These are phyloP conservation scores for Brienomyrus longianalis DNA, from an alignment of 2,113 vertebrate species.

Conservation along the genomic window DNA sequence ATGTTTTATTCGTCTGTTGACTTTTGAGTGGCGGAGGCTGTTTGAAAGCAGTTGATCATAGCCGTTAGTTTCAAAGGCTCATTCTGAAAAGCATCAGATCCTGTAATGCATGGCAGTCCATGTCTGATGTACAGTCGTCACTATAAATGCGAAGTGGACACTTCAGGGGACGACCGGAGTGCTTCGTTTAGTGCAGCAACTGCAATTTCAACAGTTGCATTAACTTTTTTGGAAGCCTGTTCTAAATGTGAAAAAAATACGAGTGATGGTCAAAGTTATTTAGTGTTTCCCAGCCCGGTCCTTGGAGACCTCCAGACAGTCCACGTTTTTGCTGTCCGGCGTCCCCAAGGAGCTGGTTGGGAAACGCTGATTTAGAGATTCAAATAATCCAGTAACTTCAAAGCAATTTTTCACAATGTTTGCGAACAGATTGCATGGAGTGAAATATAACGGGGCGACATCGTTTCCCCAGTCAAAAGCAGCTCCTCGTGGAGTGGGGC, in stretches of 20 bases:
- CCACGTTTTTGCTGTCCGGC: background rate
- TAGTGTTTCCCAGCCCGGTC: no score
- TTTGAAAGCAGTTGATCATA: background rate
- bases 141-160: background rate
- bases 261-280: background rate
- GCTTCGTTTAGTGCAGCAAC: background rate
- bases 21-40: background rate
- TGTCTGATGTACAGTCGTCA: background rate
- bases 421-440: background rate
- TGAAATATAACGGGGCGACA: background rate
- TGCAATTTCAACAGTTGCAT: background rate
- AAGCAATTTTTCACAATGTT: background rate
- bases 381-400: background rate
- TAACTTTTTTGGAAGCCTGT: background rate
- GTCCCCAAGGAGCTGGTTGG: background rate
- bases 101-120: background rate
- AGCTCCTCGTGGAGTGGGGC: background rate
- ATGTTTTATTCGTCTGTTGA: constrained; percentile 22
- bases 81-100: background rate
- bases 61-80: background rate
- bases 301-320: no score
- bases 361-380: background rate
- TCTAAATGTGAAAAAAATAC: background rate
- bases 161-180: background rate
- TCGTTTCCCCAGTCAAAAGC: background rate